Evolutionary conservation across 2,113 vertebrate genomes (phyloP), one percentile per base, ranked within the genome.

Genomic region (Erinaceus europaeus): DNA sequence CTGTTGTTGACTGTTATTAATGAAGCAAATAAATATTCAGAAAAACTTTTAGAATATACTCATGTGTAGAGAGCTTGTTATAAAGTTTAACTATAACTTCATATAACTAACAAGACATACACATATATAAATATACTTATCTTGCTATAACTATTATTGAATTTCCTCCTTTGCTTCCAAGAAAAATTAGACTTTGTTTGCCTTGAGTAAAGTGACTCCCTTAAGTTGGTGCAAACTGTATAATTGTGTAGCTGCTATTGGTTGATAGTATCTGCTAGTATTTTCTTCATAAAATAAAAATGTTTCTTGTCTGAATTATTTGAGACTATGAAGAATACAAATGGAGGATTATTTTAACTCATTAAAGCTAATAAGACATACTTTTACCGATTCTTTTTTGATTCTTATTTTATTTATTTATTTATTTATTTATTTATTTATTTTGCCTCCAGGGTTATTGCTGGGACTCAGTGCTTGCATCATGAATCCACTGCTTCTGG

Each of bases 341-440:
- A 3, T 88, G n/a, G 23, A 3, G 34, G 52, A 78, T 2, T 8
- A 78, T 73, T 42, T 73, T 94, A 34, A 82, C 32, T 89, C 88
- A 89, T 34, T 92, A 11, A 0, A 2, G n/a, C 89, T 86, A n/a
- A 95, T 32, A 81, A 91, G 42, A 93, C 23, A 21, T 11, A 90
- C 86, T 90, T 88, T 48, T 7, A 0, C 11, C 3, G 34, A 32
- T 55, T 61, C 72, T 76, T 90, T 92, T 78, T 64, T 76, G 95
- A 36, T 61, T 90, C 29, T 83, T 17, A 78, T 72, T 85, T 72
- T 65, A 3, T 87, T 91, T 94, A 73, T 94, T 77, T 87, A 90
- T n/a, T n/a, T n/a, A n/a, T n/a, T n/a, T n/a, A n/a, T n/a, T n/a
- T n/a, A n/a, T n/a, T n/a, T n/a, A n/a, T n/a, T n/a, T n/a, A n/a